Base-by-base conservation (phyloP, 2,888 invertebrate species). In the Folsomia candida region DNA sequence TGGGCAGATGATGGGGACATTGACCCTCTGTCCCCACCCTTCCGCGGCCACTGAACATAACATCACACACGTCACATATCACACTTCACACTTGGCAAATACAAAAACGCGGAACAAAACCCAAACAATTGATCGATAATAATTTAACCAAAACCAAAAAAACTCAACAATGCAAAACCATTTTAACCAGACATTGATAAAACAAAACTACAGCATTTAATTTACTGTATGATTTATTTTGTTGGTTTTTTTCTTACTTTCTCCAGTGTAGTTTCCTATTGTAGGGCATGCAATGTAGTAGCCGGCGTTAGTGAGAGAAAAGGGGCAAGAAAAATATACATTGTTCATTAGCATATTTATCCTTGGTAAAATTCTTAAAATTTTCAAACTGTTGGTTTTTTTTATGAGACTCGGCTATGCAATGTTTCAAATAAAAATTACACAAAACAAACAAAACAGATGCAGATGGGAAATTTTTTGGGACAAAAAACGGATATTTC, bases 251-350 rank as follows among this genome's bases (percentile, higher is more conserved):
- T 65, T 90, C 91, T 93, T 89, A 95, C 95, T 93, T 94, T 85
- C 93, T 96, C 96, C 96, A 96, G 84, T 93, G 93, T 81, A 96
- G 89, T 86, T 94, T 95, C 87, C 95, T 95, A 78, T 67, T 75
- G 74, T 69, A 71, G 70, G 74, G 75, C 77, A 78, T 78, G 76
- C 78, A 78, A 75, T 71, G 67, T 68, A 74, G 73, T 74, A 70
- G 69, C 74, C 70, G 74, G 75, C 65, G 75, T 75, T 75, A 76
- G 76, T 74, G 68, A 69, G 62, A 66, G n/a, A 29, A 4, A 68
- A 73, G 70, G 72, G 72, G 70, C n/a, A n/a, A n/a, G 70, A 72
- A 65, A 75, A 66, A 76, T 70, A 79, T 74, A 78, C 74, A 76
- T 68, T 20, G 47, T 69, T 69, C 63, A 71, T 74, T 73, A 70